Percentiles rank a stretch among this genome's conserved stretches.
phyloP scores from a whole-genome alignment of 2,113 vertebrate species.

The Anarrhichthys ocellatus region DNA sequence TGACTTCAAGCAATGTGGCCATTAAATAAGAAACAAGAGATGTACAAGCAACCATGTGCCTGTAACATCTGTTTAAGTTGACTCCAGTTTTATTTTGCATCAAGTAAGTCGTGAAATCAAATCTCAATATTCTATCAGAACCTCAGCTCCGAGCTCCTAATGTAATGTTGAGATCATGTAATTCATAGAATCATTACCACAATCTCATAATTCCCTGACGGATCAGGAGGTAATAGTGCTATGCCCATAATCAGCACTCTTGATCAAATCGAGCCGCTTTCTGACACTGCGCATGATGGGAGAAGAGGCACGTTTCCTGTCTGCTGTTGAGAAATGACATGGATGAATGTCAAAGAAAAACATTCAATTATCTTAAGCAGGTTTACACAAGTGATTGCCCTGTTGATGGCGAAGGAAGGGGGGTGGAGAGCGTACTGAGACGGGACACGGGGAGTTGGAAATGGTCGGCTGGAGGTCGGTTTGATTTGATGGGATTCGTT shows the following conservation, averaged over 20 bases:
- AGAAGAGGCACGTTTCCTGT: conserved; percentile 47
- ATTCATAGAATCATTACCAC: conserved; percentile 61
- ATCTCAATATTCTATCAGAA: neutral
- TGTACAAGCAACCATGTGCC: neutral
- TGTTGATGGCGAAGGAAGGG: conserved; percentile 29
- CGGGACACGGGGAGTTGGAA: neutral
- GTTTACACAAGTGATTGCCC: conserved; percentile 69
- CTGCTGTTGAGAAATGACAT: conserved; percentile 50
- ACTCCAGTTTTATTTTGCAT: neutral
- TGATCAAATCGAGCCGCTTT: conserved; percentile 26
- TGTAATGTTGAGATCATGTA: conserved; percentile 43
- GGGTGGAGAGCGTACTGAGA: neutral
- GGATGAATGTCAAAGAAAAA: conserved; percentile 71
- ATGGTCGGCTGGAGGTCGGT: conserved; percentile 27
- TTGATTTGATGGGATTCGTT: conserved; percentile 57
- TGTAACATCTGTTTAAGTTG: neutral
- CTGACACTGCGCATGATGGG: conserved; percentile 28
- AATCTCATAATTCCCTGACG: conserved; percentile 52
- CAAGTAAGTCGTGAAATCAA: neutral
- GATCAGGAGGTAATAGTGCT: conserved; percentile 53
- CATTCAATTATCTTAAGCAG: conserved; percentile 65
- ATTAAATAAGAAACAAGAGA: neutral
- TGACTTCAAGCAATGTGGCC: neutral
- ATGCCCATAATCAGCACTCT: conserved; percentile 50
- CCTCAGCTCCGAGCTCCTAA: neutral